A percentile compares a stretch with the other conserved stretches of the same genome.
These are phyloP conservation scores for Achroia grisella DNA, from an alignment of 1,140 invertebrate genomes.

Conservation along the genomic window DNA sequence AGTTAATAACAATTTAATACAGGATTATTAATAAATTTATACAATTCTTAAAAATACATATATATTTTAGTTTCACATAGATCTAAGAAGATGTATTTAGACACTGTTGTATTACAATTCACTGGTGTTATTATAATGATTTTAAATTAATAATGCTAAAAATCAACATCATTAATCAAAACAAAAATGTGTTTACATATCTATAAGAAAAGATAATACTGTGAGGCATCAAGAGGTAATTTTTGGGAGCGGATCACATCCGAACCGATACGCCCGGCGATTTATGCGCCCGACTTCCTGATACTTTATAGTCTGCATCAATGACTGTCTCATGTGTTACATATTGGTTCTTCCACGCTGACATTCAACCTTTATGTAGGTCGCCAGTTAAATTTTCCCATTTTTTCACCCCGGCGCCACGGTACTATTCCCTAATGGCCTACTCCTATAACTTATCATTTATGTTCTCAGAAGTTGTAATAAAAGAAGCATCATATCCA, in stretches of 20 bases:
- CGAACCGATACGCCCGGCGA: not conserved
- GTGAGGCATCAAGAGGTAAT: not conserved
- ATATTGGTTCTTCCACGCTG: not conserved
- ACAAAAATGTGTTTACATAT: too few relatives aligned
- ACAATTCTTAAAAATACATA: too few relatives aligned
- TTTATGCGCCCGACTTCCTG: constrained; percentile 1
- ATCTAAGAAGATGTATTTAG: too few relatives aligned
- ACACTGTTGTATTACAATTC: too few relatives aligned
- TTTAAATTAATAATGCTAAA: too few relatives aligned
- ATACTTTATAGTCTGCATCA: constrained; percentile 1
- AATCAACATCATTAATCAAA: too few relatives aligned
- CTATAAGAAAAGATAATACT: not conserved
- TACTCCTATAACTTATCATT: not conserved
- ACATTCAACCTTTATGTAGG: not conserved
- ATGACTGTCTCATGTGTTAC: constrained; percentile 2
- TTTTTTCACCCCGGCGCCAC: not conserved
- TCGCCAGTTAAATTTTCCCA: not conserved
- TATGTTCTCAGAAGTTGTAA: not conserved
- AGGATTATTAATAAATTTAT: too few relatives aligned
- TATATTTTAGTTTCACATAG: too few relatives aligned
- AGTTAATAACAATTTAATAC: too few relatives aligned
- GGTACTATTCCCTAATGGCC: not conserved
- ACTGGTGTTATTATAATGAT: too few relatives aligned
- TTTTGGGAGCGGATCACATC: not conserved
- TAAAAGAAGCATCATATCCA: too few relatives aligned